Base-by-base conservation (phyloP, 2,113 vertebrate species). In the Uria lomvia region DNA sequence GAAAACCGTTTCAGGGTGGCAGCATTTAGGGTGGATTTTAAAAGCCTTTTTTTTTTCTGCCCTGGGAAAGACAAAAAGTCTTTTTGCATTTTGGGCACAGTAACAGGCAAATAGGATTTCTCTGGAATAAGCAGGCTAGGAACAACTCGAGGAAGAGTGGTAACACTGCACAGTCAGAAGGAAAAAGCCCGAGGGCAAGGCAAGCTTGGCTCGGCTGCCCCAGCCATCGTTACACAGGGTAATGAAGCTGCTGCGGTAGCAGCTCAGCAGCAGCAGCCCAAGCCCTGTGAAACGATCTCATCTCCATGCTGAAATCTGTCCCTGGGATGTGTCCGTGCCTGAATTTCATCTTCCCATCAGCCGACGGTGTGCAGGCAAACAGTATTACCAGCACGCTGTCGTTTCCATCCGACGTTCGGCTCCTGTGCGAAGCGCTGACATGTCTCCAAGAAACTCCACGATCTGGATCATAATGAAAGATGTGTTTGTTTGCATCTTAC, bases 291-390 rank as follows among this genome's bases (percentile, higher is more conserved):
- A 7, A 30, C 3, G 1, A 36, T 21, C 52, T 20, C 7, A 0
- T 63, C 82, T 5, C 65, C 29, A 0, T 5, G 43, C 52, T 29
- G 47, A 63, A 67, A 62, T 34, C 78, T 79, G 75, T 47, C 38
- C 47, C 92, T 34, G 55, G 24, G 45, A 23, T 9, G 8, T 50
- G 24, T 11, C 59, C 4, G 0, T 15, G 70, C 52, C 81, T 22
- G 23, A 50, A 30, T 90, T 49, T n/a, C 59, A 12, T 11, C 65
- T 49, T 49, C 36, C 56, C 40, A 22, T 10, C 47, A 74, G 86
- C 58, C 8, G 0, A 2, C 0, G 1, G 5, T 9, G 47, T 16
- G 5, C n/a, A 38, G 76, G 21, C 1, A 1, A 30, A 8, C 21
- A 1, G 0, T 23, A 8, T 5, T 1, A 29, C 5, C 26, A 1